Percentiles rank a stretch among this genome's conserved stretches.
Evolutionary conservation across 2,888 invertebrate genomes (phyloP).

Genomic region (Esperia sulphurella): DNA sequence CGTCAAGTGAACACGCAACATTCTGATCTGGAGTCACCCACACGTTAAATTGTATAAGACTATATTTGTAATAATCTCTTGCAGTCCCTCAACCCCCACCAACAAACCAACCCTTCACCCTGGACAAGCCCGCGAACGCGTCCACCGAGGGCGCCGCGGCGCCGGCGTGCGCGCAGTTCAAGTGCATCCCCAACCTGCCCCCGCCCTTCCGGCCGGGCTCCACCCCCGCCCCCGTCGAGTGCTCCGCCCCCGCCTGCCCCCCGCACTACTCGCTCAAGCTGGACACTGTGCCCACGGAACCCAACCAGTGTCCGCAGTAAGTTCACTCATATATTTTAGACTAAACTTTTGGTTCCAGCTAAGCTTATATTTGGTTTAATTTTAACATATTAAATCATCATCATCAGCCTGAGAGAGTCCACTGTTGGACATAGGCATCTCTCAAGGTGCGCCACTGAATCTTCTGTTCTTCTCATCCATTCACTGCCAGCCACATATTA

Average conservation of each 20-base stretch:
- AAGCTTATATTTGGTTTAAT: too few relatives aligned
- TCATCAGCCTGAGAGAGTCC: too few relatives aligned
- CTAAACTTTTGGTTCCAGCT: too few relatives aligned
- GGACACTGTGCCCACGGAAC: slow-evolving; percentile 42
- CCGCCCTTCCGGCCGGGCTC: slow-evolving; percentile 55
- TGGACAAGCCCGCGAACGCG: slow-evolving; percentile 45
- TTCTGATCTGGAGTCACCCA: too few relatives aligned
- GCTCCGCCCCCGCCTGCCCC: slow-evolving; percentile 79
- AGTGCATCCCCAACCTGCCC: slow-evolving; percentile 72
- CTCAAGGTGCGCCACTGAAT: too few relatives aligned
- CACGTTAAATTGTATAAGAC: too few relatives aligned
- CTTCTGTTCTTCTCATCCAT: too few relatives aligned
- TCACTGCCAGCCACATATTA: too few relatives aligned
- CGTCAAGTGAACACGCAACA: too few relatives aligned
- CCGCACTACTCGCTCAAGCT: slow-evolving; percentile 76
- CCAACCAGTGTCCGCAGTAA: slow-evolving; percentile 74
- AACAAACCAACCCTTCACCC: slow-evolving; percentile 47
- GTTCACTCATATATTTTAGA: slow-evolving; percentile 15
- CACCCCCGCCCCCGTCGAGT: slow-evolving; percentile 40
- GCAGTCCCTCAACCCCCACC: slow-evolving; percentile 35
- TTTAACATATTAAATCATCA: too few relatives aligned
- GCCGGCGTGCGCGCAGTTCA: slow-evolving; percentile 72
- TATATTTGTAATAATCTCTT: background rate
- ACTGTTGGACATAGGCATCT: too few relatives aligned
- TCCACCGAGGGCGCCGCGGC: slow-evolving; percentile 8